Evolutionary conservation across 2,888 invertebrate species (phyloP).

Genomic region (Azorinus chamasolen): DNA sequence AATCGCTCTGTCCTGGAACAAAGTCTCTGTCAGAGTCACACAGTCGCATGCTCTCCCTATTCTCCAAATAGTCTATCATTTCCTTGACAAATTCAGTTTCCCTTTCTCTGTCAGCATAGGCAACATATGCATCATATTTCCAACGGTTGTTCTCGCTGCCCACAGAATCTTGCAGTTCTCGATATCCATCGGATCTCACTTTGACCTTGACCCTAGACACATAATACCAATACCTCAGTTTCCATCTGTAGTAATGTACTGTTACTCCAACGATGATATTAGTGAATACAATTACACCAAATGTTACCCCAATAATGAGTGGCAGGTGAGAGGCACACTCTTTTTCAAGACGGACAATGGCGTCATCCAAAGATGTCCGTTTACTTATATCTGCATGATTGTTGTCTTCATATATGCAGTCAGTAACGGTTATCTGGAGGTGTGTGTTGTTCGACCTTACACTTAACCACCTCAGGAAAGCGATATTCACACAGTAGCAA

Average conservation of each 20-base stretch:
- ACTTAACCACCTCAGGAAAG: constrained; percentile 41
- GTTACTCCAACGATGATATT: constrained; percentile 11
- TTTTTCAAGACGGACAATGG: constrained; percentile 11
- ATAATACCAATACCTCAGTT: constrained; percentile 46
- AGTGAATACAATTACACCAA: constrained; percentile 13
- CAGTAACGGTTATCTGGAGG: background rate
- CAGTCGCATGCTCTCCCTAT: constrained; percentile 12
- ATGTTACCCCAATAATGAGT: constrained; percentile 6
- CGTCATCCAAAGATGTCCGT: background rate
- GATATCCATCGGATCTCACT: background rate
- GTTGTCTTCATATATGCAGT: constrained; percentile 25
- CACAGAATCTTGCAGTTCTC: background rate
- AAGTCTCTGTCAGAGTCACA: constrained; percentile 39
- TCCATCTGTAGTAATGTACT: constrained; percentile 35
- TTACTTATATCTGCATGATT: constrained; percentile 1
- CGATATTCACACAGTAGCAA: constrained; percentile 33
- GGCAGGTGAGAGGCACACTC: constrained; percentile 21
- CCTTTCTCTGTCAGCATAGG: background rate
- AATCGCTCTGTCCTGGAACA: constrained; percentile 44
- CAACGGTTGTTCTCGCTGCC: background rate
- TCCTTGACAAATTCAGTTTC: background rate
- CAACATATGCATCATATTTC: constrained; percentile 16
- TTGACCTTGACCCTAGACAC: constrained; percentile 8
- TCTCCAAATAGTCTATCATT: constrained; percentile 7
- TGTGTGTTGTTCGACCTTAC: background rate